phyloP scores from a whole-genome alignment of 1,140 invertebrate genomes.

The Stegodyphus mimosarum region DNA sequence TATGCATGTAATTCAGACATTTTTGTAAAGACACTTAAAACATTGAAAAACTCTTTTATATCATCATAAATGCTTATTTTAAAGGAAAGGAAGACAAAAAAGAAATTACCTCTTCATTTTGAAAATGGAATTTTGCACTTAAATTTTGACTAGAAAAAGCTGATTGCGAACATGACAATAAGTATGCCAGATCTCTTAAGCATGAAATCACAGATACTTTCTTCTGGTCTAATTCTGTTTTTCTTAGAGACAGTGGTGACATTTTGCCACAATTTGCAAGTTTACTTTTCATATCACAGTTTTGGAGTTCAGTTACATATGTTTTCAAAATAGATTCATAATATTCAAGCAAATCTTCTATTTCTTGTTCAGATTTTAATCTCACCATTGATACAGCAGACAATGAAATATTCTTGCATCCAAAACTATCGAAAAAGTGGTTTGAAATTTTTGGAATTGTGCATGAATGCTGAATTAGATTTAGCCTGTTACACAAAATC shows the following conservation, averaged over 20 bases:
- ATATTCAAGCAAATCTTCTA: constrained; percentile 27
- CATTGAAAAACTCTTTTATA: too few relatives aligned
- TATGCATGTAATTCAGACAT: too few relatives aligned
- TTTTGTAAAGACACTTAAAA: too few relatives aligned
- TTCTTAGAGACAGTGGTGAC: constrained; percentile 12
- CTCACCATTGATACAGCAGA: constrained; percentile 27
- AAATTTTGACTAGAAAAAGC: too few relatives aligned
- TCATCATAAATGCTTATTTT: too few relatives aligned
- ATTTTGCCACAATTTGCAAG: background rate
- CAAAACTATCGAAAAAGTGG: background rate
- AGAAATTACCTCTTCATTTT: too few relatives aligned
- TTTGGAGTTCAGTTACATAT: constrained; percentile 1
- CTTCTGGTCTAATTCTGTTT: constrained; percentile 6
- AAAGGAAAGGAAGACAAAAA: too few relatives aligned
- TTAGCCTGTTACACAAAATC: constrained; percentile 25
- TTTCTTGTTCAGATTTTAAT: constrained; percentile 13
- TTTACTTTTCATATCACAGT: background rate
- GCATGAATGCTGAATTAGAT: background rate
- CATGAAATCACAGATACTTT: background rate
- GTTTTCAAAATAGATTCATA: constrained; percentile 3
- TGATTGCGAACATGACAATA: background rate
- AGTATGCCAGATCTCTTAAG: constrained; percentile 25
- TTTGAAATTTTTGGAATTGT: background rate
- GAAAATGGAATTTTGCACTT: too few relatives aligned
- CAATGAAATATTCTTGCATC: background rate